These are phyloP conservation scores for Olivierus martensii DNA, from an alignment of 1,140 invertebrate genomes.

Conservation along the genomic window DNA sequence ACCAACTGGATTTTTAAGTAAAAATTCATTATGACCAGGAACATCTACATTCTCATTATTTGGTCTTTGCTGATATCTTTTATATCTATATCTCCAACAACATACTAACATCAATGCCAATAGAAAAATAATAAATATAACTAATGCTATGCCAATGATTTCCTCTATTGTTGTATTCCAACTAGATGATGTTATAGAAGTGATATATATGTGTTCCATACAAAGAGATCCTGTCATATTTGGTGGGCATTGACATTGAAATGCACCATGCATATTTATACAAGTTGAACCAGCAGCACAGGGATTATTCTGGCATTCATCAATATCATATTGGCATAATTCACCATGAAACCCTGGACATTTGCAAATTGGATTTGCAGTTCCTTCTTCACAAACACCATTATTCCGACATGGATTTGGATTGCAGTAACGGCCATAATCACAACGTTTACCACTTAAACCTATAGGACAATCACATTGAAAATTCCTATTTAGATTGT, in stretches of 20 bases:
- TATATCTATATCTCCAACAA: conserved; percentile 13
- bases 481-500: conserved; percentile 27
- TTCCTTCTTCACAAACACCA: conserved; percentile 35
- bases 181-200: conserved; percentile 43
- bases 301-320: conserved; percentile 32
- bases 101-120: conserved; percentile 30
- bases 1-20: conserved; percentile 31
- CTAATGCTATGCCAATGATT: conserved; percentile 46
- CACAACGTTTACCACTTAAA: conserved; percentile 47
- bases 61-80: conserved; percentile 6
- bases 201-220: conserved; percentile 34
- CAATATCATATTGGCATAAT: conserved; percentile 27
- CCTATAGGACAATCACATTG: conserved; percentile 32
- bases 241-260: conserved; percentile 53
- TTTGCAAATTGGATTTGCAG: conserved; percentile 25
- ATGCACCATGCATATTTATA: conserved; percentile 62
- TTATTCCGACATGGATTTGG: conserved; percentile 37
- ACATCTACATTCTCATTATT: conserved; percentile 9
- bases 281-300: conserved; percentile 57
- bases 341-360: conserved; percentile 28
- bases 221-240: conserved; percentile 54
- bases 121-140: conserved; percentile 38
- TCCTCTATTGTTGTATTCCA: conserved; percentile 43
- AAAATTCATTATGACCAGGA: conserved; percentile 18
- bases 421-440: conserved; percentile 50